A percentile compares a stretch with the other conserved stretches of the same genome.
phyloP scores from a whole-genome alignment of 2,113 vertebrate genomes.

The Cacatua alba region DNA sequence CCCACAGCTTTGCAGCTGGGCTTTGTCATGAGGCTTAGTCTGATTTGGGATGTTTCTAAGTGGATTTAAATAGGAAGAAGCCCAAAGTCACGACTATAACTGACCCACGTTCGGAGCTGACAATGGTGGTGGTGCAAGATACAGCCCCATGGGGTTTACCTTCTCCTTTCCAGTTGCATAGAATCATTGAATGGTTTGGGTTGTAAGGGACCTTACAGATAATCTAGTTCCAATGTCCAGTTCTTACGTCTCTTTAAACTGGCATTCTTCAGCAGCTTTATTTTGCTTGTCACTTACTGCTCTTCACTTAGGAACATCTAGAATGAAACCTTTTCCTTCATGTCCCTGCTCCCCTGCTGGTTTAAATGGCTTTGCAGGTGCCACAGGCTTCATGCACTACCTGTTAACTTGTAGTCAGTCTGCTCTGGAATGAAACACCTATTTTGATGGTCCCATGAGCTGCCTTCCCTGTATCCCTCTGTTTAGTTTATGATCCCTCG shows the following conservation, averaged over 20 bases:
- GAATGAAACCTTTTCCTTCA: not conserved
- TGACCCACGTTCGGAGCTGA: not conserved
- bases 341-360: accelerated
- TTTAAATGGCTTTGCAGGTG: not conserved
- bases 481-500: not conserved
- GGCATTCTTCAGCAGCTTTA: not conserved
- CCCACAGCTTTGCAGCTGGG: not conserved
- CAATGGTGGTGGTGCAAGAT: not conserved
- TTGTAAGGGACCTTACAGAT: not conserved
- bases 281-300: not conserved
- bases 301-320: not conserved
- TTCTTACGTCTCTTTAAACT: not conserved
- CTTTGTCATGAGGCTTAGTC: not conserved
- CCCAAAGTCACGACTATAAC: not conserved
- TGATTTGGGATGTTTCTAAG: not conserved
- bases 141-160: not conserved
- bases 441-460: not conserved
- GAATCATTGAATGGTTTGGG: not conserved
- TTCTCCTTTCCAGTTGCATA: not conserved
- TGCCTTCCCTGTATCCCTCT: not conserved
- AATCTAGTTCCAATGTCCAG: not conserved
- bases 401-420: not conserved
- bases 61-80: not conserved
- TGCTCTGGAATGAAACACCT: not conserved
- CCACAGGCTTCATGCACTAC: not conserved